Base-by-base conservation (phyloP, 2,113 vertebrate genomes). In the Perca schrenkii region DNA sequence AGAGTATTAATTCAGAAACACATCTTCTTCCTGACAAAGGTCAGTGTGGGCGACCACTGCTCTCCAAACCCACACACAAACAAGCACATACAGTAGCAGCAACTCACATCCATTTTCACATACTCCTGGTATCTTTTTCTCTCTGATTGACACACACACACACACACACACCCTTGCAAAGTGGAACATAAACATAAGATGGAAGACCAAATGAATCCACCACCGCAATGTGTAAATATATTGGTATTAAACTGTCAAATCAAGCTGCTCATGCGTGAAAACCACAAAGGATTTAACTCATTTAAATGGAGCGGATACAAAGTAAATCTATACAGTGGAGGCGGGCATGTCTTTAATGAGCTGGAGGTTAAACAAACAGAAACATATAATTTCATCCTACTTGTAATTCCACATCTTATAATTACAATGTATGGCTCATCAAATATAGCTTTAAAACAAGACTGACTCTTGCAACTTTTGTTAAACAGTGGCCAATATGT, bases 31-130 rank as follows among this genome's bases (percentile, higher is more conserved):
- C 70, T 83, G 80, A 77, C 80, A 89, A 86, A 93, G 91, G 92
- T 91, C 93, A 93, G 61, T 79, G 89, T 92, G 87, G 91, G 90
- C 57, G 87, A 87, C 88, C 54, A 65, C 53, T 68, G 80, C 84
- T 80, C 70, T 89, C 69, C 74, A 90, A 88, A 85, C 85, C 88
- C 88, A 93, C 91, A 88, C 88, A 85, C 80, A 72, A 85, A 88
- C 80, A 69, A 87, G 87, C 90, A 82, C 56, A 79, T 81, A 81
- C 49, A 57, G 61, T 56, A 73, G 80, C 53, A 72, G 70, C 60
- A 86, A 65, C 78, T 73, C 76, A 49, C 49, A 78, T 85, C 22
- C 47, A 82, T 69, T 76, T 69, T 40, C 61, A 64, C 69, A 74
- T 49, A 83, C 69, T 87, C 49, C 58, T 56, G 10, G 3, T 12